These are phyloP conservation scores for Nemotelus nigrinus DNA, from an alignment of 2,888 invertebrate genomes.

Conservation along the genomic window DNA sequence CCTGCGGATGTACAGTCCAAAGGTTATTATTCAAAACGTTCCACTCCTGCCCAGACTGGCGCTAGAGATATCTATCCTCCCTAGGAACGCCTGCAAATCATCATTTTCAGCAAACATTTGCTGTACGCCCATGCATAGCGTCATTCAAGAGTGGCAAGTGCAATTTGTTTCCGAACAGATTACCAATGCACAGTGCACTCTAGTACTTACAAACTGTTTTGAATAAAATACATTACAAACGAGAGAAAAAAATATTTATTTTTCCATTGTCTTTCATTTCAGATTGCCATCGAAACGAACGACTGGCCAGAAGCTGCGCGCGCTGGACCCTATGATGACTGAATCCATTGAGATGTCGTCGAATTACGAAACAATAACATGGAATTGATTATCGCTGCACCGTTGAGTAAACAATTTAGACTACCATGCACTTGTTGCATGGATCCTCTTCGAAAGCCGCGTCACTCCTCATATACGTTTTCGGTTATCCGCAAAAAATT, in stretches of 20 bases:
- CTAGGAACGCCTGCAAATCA: constrained; percentile 3
- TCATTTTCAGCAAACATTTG: background rate
- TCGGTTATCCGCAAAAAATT: constrained; percentile 16
- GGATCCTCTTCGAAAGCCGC: constrained; percentile 12
- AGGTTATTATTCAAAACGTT: constrained; percentile 16
- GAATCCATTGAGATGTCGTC: constrained; percentile 40
- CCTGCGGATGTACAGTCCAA: background rate
- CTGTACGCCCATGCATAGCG: background rate
- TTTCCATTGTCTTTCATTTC: constrained; percentile 4
- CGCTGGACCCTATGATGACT: background rate
- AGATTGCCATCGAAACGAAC: background rate
- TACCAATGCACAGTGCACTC: constrained; percentile 5
- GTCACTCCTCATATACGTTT: constrained; percentile 31
- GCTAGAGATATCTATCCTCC: background rate
- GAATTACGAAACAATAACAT: constrained; percentile 42
- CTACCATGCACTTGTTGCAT: constrained; percentile 37
- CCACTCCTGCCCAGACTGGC: background rate
- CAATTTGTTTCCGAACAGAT: constrained; percentile 24
- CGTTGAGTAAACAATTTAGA: constrained; percentile 31
- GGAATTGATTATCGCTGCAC: constrained; percentile 24
- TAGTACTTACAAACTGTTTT: background rate
- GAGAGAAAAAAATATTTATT: background rate
- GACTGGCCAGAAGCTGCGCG: background rate
- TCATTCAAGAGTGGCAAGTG: constrained; percentile 4
- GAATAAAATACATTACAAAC: background rate